A percentile compares a stretch with the other conserved stretches of the same genome.
phyloP scores from a whole-genome alignment of 2,797 vertebrate genomes.

The Tragopan temminckii region DNA sequence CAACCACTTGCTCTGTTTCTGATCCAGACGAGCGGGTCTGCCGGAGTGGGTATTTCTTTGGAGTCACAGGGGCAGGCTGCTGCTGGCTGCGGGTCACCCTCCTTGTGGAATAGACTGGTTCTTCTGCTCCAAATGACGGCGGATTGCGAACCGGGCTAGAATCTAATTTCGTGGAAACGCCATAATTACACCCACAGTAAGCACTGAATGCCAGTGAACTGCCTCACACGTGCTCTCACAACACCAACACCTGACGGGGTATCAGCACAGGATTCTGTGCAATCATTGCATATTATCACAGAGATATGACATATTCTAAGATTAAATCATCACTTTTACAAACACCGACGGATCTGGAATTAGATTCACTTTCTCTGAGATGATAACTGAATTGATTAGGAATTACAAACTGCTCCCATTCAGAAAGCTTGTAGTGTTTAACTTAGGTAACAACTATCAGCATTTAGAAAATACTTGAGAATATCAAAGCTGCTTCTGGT shows the following conservation, averaged over 20 bases:
- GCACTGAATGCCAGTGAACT: not conserved
- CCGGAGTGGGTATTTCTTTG: constrained; percentile 93
- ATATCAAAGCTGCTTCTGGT: accelerated
- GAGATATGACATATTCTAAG: accelerated
- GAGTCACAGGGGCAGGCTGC: constrained; percentile 88
- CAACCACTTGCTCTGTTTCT: constrained; percentile 91
- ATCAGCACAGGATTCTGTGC: not conserved
- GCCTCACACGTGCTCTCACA: not conserved
- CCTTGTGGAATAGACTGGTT: constrained; percentile 90
- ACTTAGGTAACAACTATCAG: not conserved
- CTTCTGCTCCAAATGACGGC: constrained; percentile 83
- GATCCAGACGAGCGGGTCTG: constrained; percentile 95
- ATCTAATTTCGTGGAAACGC: constrained; percentile 67
- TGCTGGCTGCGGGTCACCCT: constrained; percentile 96
- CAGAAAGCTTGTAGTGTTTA: accelerated
- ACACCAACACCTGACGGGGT: not conserved
- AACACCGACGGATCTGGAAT: not conserved
- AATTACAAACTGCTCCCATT: not conserved
- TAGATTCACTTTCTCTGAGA: not conserved
- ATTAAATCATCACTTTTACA: not conserved
- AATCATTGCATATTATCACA: accelerated
- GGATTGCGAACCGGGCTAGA: constrained; percentile 86
- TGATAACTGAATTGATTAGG: not conserved
- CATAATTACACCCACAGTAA: constrained; percentile 6
- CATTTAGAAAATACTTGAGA: not conserved